A percentile compares a stretch with the other conserved stretches of the same genome.
phyloP scores from a whole-genome alignment of 2,888 invertebrate genomes.

The Nezara viridula region DNA sequence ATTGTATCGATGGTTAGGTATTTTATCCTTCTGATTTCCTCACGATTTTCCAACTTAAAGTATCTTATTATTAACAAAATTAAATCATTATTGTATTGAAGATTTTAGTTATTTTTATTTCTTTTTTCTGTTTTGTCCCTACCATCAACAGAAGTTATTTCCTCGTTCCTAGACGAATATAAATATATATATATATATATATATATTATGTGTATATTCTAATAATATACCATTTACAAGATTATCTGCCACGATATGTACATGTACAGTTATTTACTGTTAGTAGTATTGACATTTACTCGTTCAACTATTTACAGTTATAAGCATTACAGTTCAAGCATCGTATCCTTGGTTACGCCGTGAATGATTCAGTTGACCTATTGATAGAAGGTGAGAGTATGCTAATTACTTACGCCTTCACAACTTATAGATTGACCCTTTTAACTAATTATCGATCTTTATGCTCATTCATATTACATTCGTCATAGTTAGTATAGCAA shows the following conservation, averaged over 20 bases:
- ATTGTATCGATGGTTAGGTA: too few relatives aligned
- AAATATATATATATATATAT: neutral
- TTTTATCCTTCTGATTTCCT: too few relatives aligned
- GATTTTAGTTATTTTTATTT: too few relatives aligned
- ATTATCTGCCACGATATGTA: neutral
- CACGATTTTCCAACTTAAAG: too few relatives aligned
- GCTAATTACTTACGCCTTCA: neutral
- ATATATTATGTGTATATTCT: too few relatives aligned
- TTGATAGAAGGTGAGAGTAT: neutral
- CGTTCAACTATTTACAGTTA: neutral
- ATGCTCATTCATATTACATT: neutral
- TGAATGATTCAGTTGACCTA: neutral
- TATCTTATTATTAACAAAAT: too few relatives aligned
- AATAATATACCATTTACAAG: neutral
- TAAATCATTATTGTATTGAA: too few relatives aligned
- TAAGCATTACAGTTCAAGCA: neutral
- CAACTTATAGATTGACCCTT: neutral
- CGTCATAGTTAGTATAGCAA: neutral
- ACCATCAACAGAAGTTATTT: too few relatives aligned
- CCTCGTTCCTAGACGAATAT: neutral
- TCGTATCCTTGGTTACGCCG: neutral
- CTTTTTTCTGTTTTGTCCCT: too few relatives aligned
- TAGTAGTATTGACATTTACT: neutral
- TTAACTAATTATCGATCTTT: neutral
- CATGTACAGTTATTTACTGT: neutral